Base-by-base conservation (phyloP, 2,797 vertebrate species). In the Pseudomugil tenellus region DNA sequence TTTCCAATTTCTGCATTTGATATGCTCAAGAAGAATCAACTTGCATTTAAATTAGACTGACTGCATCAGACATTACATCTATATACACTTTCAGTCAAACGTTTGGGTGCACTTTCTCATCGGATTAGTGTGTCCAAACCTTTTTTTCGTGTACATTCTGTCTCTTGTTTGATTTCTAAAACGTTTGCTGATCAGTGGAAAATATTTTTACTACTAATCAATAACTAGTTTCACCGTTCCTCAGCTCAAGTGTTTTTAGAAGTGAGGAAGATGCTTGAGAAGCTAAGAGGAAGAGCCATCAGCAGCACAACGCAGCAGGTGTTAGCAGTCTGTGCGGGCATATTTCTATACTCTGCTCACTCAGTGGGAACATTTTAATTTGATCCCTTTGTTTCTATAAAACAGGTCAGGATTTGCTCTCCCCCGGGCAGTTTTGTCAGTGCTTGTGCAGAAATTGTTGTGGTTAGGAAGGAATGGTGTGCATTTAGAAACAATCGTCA, bases 311-410 rank as follows among this genome's bases (percentile, higher is more conserved):
- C 60, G 17, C 78, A 84, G 84, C 90, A 90, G 87, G 87, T 88
- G 88, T 82, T 71, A 80, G 54, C 63, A 70, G 74, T 86, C 78
- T 86, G 75, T 65, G 72, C 76, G 80, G 82, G 61, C 76, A 79
- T 83, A 72, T 81, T 79, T 87, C 85, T 77, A 74, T 84, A 75
- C 86, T 79, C 74, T 90, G 90, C 84, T 91, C 87, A 84, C 87
- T 89, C 85, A 86, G 70, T 87, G 80, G 88, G 85, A 92, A 91
- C 84, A 87, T 92, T 92, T 92, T 91, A 92, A 93, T 93, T 91
- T 91, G 85, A 91, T 89, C 82, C 77, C 62, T 83, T 83, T 90
- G 81, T 90, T 89, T 88, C 83, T 88, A 84, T 90, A 86, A 92
- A 92, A 84, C 84, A 84, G 90, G 82, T 90, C 91, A 90, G 86